These are phyloP conservation scores for Chelonus formosanus DNA, from an alignment of 2,888 invertebrate genomes.

Conservation along the genomic window DNA sequence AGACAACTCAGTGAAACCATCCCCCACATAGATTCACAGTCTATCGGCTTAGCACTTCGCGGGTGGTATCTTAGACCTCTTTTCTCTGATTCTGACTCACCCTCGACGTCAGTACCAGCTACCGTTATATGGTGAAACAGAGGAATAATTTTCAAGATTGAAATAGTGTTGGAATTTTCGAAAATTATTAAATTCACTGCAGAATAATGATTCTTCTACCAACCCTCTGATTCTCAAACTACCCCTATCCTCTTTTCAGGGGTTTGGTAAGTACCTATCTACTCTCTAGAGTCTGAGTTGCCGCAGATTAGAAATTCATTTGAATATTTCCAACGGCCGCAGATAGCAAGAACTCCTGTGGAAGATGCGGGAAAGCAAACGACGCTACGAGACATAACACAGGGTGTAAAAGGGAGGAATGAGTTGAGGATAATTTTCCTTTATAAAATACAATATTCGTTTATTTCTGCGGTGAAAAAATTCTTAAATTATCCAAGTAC, in stretches of 20 bases:
- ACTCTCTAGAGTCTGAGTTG: constrained; percentile 48
- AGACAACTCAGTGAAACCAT: constrained; percentile 13
- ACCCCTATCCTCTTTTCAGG: constrained; percentile 23
- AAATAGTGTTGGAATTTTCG: constrained; percentile 12
- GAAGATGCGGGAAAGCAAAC: constrained; percentile 45
- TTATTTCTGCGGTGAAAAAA: too few relatives aligned
- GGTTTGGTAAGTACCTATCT: constrained; percentile 35
- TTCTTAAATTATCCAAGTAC: too few relatives aligned
- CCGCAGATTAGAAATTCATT: constrained; percentile 67
- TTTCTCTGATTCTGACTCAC: constrained; percentile 17
- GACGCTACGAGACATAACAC: constrained; percentile 39
- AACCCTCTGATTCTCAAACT: constrained; percentile 7
- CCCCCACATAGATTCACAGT: constrained; percentile 55
- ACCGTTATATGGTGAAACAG: neutral
- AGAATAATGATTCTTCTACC: neutral
- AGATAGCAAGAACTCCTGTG: constrained; percentile 47
- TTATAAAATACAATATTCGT: constrained; percentile 13
- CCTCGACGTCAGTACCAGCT: constrained; percentile 15
- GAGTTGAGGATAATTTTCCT: constrained; percentile 13
- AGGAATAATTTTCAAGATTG: constrained; percentile 17
- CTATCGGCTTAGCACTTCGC: constrained; percentile 62
- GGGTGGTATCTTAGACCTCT: constrained; percentile 51
- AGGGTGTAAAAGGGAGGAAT: constrained; percentile 33
- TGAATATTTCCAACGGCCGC: constrained; percentile 65
- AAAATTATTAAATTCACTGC: constrained; percentile 1